phyloP scores from a whole-genome alignment of 2,888 invertebrate species.

The Encarsia formosa region DNA sequence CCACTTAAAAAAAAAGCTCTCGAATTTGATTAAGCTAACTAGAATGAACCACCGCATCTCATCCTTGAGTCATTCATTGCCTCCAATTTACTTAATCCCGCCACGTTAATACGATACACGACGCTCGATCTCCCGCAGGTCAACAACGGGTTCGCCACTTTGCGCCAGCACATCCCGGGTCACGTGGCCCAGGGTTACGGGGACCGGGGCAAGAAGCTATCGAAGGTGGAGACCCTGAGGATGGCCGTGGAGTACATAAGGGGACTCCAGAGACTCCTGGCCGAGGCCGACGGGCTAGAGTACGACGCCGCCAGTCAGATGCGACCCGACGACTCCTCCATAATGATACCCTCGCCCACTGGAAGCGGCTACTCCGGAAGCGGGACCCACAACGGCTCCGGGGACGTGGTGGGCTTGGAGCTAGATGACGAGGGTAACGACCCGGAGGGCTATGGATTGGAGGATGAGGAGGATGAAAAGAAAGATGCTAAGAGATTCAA shows the following conservation, averaged over 20 bases:
- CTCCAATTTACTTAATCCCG: too few species aligned
- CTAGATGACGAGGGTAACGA: slow-evolving; percentile 47
- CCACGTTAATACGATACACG: too few species aligned
- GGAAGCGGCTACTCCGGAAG: slow-evolving; percentile 42
- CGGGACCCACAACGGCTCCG: slow-evolving; percentile 49
- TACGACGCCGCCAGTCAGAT: slow-evolving; percentile 43
- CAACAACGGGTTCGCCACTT: slow-evolving; percentile 84
- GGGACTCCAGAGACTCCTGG: slow-evolving; percentile 71
- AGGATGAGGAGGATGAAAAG: slow-evolving; percentile 36
- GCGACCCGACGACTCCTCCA: slow-evolving; percentile 8
- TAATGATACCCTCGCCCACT: slow-evolving; percentile 50
- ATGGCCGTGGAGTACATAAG: slow-evolving; percentile 90
- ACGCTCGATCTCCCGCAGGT: slow-evolving; percentile 53
- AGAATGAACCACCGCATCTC: slow-evolving; percentile 17
- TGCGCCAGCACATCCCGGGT: slow-evolving; percentile 81
- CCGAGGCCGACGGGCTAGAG: slow-evolving; percentile 60
- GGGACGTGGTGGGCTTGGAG: slow-evolving; percentile 44
- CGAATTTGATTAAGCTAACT: slow-evolving; percentile 15
- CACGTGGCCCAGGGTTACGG: slow-evolving; percentile 71
- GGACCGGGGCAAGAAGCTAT: slow-evolving; percentile 70
- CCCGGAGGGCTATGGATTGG: slow-evolving; percentile 32
- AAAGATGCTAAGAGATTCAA: neutral
- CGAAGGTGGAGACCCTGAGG: slow-evolving; percentile 83
- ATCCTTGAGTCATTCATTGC: slow-evolving; percentile 23
- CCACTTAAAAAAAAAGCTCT: too few species aligned